Evolutionary conservation across 2,797 vertebrate genomes (phyloP).

Genomic region (Anabas testudineus): DNA sequence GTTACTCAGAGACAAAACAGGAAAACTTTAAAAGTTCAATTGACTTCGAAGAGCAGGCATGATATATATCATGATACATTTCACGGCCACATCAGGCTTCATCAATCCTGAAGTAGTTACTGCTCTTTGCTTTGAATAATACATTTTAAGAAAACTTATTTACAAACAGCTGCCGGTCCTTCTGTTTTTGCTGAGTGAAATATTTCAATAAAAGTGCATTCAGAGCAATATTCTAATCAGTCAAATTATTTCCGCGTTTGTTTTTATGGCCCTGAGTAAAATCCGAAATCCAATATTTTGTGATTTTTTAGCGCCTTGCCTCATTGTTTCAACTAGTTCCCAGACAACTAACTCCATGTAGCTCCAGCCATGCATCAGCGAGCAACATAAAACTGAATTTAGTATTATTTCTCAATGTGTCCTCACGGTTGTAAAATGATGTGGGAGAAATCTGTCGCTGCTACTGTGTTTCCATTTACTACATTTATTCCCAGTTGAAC

Average conservation of each 20-base stretch:
- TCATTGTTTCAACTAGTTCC: not conserved
- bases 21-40: not conserved
- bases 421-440: conserved; percentile 5
- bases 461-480: conserved; percentile 12
- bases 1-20: not conserved
- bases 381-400: not conserved
- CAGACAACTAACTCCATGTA: not conserved
- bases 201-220: no score
- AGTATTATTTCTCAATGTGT: not conserved
- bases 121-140: not conserved
- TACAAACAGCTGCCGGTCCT: conserved; percentile 8
- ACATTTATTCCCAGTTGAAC: not conserved
- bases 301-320: not conserved
- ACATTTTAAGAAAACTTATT: not conserved
- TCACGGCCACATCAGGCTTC: not conserved
- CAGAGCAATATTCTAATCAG: not conserved
- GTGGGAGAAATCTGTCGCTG: not conserved
- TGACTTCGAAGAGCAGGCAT: not conserved
- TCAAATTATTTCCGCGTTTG: not conserved
- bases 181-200: conserved; percentile 2
- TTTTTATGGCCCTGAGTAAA: not conserved
- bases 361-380: not conserved
- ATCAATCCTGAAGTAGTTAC: not conserved
- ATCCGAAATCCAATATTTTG: conserved; percentile 2
- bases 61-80: not conserved